Base-by-base conservation (phyloP, 2,113 vertebrate genomes). In the Clinocottus analis region DNA sequence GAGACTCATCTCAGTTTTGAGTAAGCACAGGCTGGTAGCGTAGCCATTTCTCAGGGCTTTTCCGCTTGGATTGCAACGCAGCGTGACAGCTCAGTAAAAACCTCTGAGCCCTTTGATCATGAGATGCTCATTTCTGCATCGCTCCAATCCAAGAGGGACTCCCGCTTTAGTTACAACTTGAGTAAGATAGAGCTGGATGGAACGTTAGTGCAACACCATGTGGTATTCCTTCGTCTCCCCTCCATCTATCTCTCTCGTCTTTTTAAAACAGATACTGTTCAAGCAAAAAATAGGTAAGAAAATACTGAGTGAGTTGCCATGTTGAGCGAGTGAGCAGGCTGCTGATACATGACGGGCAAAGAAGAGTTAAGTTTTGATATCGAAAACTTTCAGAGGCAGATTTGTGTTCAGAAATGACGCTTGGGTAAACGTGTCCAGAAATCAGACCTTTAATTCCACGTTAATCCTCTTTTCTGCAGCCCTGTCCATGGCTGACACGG, bases 381-480 rank as follows among this genome's bases (percentile, higher is more conserved):
- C 80, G 51, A 61, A 84, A 91, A 89, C 78, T 87, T 88, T 89
- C 77, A 87, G 87, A 73, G 61, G 58, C 79, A 83, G 82, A 87
- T 90, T 92, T 88, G 61, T 81, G 79, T 82, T 83, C 55, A 60
- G 51, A 82, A 85, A 69, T 85, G 65, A 81, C 31, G 61, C 83
- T 83, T 12, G 73, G 71, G 80, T 85, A 88, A 90, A 92, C 79
- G 83, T 86, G 85, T 87, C 78, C 79, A 85, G 73, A 89, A 89
- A 91, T 87, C 87, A 79, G 74, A 86, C 85, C 82, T 88, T 77
- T 90, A 91, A 89, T 89, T 88, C 90, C 83, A 75, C 68, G 72
- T 82, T 91, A 93, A 93, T 93, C 89, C 83, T 89, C 83, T 92
- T 92, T 90, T 68, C 89, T 83, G 79, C 80, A 70, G 77, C 66